Conservation (phyloP, 2,113 vertebrate species). For the Halichoerus grypus region DNA sequence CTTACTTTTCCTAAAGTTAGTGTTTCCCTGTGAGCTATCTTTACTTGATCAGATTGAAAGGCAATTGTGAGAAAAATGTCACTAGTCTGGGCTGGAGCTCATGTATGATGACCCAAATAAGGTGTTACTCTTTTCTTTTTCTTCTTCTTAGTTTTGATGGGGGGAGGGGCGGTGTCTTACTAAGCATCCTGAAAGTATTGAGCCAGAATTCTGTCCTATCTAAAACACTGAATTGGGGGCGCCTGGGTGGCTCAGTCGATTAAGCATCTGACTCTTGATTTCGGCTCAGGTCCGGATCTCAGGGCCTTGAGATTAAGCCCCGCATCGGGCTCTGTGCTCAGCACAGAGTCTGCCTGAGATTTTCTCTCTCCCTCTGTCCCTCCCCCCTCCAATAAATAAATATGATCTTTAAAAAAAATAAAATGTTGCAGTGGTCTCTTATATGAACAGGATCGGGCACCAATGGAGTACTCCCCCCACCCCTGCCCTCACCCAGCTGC, state of each 20-base stretch:
- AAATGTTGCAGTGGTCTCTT: neutral
- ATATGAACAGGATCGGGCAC: neutral
- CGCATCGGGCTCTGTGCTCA: neutral
- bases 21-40: neutral
- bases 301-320: neutral
- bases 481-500: neutral
- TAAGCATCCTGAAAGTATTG: neutral
- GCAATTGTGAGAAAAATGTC: neutral
- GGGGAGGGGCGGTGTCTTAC: neutral
- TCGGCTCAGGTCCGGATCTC: neutral
- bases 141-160: neutral
- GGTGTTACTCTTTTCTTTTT: neutral
- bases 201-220: neutral
- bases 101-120: neutral
- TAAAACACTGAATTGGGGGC: neutral
- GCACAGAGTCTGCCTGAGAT: neutral
- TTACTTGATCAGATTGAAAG: conserved; percentile 7
- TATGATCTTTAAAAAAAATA: neutral
- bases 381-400: neutral
- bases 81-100: neutral
- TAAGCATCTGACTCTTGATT: neutral
- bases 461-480: neutral
- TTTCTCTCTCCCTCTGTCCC: neutral
- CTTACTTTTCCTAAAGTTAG: neutral
- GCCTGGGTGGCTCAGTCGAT: neutral